phyloP scores from a whole-genome alignment of 2,888 invertebrate species.

The Cerceris rybyensis region DNA sequence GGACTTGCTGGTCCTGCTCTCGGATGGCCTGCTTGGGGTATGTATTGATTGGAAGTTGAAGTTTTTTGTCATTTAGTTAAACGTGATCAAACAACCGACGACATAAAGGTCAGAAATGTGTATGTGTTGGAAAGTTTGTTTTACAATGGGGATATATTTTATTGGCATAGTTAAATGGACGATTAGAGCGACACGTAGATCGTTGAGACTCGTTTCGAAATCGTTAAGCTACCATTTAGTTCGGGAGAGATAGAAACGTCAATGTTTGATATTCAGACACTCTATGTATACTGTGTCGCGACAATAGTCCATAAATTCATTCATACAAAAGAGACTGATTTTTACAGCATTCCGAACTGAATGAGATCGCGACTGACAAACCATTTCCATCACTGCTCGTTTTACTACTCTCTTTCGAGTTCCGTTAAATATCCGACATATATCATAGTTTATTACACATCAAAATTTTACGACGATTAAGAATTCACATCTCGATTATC shows the following conservation, averaged over 20 bases:
- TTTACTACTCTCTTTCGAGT: background rate
- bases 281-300: background rate
- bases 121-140: too few relatives aligned
- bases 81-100: too few relatives aligned
- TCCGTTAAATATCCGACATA: conserved; percentile 1
- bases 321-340: conserved; percentile 3
- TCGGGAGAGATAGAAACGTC: background rate
- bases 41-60: too few relatives aligned
- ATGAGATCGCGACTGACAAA: conserved; percentile 11
- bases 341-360: background rate
- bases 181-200: too few relatives aligned
- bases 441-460: conserved; percentile 2
- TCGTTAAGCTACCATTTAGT: background rate
- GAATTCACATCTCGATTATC: background rate
- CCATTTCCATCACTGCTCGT: background rate
- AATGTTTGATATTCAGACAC: conserved; percentile 6
- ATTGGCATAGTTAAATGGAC: too few relatives aligned
- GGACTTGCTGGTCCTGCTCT: conserved; percentile 25
- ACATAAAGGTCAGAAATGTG: too few relatives aligned
- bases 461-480: background rate
- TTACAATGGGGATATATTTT: too few relatives aligned
- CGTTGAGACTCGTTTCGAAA: background rate
- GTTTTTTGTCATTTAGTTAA: too few relatives aligned
- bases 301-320: conserved; percentile 46
- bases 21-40: conserved; percentile 7